A percentile compares a stretch with the other conserved stretches of the same genome.
Conservation (phyloP, 2,113 vertebrate genomes). For the Coptodon bakossiorum region DNA sequence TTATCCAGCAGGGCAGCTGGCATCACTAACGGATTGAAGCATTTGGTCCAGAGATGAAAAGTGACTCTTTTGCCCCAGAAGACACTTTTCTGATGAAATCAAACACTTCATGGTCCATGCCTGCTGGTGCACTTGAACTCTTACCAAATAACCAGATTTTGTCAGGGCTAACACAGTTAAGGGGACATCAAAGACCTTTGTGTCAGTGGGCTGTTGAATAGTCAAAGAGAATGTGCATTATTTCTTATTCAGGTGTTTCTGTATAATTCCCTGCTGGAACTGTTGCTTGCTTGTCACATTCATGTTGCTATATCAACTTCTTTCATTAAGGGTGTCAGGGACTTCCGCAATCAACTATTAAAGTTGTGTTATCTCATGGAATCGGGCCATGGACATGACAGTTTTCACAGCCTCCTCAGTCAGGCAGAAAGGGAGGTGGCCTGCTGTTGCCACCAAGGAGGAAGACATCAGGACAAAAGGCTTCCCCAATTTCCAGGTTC, state of each 20-base stretch:
- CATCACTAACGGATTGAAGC: slow-evolving; percentile 44
- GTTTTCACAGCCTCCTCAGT: slow-evolving; percentile 22
- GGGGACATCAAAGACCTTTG: background rate
- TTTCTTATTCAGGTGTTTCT: slow-evolving; percentile 1
- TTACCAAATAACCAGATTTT: background rate
- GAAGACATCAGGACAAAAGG: background rate
- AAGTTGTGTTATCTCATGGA: slow-evolving; percentile 41
- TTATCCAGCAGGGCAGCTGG: slow-evolving; percentile 20
- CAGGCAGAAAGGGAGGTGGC: background rate
- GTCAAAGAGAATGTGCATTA: slow-evolving; percentile 9
- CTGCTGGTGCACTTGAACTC: slow-evolving; percentile 19
- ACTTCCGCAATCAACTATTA: slow-evolving; percentile 18
- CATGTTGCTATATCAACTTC: slow-evolving; percentile 33
- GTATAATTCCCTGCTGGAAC: slow-evolving; percentile 6
- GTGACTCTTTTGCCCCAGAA: slow-evolving; percentile 15
- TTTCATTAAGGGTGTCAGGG: slow-evolving; percentile 32
- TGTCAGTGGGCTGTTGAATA: slow-evolving; percentile 11
- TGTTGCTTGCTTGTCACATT: slow-evolving; percentile 21
- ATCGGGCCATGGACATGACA: slow-evolving; percentile 31
- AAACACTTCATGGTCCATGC: slow-evolving; percentile 11
- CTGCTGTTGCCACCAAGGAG: background rate
- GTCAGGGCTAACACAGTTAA: background rate
- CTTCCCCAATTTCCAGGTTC: background rate
- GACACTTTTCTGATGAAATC: slow-evolving; percentile 40
- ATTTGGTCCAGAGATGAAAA: slow-evolving; percentile 10